Percentiles rank a stretch among this genome's conserved stretches.
Conservation (phyloP, 2,888 invertebrate species). For the Sinhomidia bicolor region DNA sequence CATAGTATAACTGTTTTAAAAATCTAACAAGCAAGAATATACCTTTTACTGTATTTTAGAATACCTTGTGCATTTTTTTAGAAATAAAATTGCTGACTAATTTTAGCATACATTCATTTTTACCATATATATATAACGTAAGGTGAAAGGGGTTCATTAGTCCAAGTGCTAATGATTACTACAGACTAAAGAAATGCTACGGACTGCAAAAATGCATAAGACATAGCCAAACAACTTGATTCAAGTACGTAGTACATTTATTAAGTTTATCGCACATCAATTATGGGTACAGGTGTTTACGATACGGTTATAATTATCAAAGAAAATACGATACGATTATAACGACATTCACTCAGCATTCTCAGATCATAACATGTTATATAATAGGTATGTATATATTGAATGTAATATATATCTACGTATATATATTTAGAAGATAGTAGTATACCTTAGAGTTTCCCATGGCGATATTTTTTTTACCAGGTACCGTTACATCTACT, state of each 20-base stretch:
- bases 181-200: too few relatives aligned
- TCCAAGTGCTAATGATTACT: too few relatives aligned
- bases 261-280: neutral
- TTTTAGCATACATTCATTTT: too few relatives aligned
- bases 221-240: too few relatives aligned
- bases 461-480: conserved; percentile 7
- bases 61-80: too few relatives aligned
- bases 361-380: neutral
- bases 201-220: too few relatives aligned
- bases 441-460: conserved; percentile 2
- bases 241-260: neutral
- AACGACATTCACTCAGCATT: neutral
- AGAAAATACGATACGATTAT: conserved; percentile 20
- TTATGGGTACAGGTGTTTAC: neutral
- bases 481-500: conserved; percentile 37
- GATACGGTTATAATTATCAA: conserved; percentile 27
- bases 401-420: neutral
- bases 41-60: too few relatives aligned
- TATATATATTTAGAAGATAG: neutral
- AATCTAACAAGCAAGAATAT: too few relatives aligned
- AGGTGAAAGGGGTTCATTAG: too few relatives aligned
- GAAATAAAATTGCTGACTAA: too few relatives aligned
- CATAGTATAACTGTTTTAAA: too few relatives aligned
- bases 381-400: conserved; percentile 1
- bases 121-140: too few relatives aligned